phyloP scores from a whole-genome alignment of 2,113 vertebrate species.

The Sapayoa aenigma region DNA sequence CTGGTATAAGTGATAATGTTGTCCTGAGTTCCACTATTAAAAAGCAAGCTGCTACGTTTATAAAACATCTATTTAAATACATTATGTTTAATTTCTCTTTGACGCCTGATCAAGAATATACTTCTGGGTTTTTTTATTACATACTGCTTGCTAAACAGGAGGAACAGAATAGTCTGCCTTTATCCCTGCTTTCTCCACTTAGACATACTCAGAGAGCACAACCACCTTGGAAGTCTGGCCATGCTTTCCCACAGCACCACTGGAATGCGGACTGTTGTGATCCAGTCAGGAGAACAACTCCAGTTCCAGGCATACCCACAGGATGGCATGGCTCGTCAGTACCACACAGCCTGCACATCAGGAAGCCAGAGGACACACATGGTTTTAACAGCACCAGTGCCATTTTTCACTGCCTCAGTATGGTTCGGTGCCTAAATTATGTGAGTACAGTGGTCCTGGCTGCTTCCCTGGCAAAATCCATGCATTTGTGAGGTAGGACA shows the following conservation, averaged over 20 bases:
- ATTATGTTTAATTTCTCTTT: background rate
- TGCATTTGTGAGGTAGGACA: background rate
- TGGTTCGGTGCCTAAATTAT: background rate
- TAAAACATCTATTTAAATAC: background rate
- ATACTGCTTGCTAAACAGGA: background rate
- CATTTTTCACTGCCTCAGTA: background rate
- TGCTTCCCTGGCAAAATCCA: background rate
- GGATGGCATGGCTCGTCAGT: background rate
- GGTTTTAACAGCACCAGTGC: background rate
- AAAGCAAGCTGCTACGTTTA: background rate
- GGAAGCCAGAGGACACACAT: background rate
- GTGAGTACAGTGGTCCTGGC: background rate
- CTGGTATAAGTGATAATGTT: background rate
- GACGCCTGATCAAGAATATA: background rate
- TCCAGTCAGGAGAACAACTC: background rate
- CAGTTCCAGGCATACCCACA: background rate
- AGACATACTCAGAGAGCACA: background rate
- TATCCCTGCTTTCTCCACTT: background rate
- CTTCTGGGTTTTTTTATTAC: background rate
- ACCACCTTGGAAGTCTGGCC: background rate
- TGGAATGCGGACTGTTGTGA: background rate
- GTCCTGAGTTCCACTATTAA: background rate
- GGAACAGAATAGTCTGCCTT: background rate
- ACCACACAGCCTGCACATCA: rapidly evolving
- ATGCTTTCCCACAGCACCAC: background rate